A percentile compares a stretch with the other conserved stretches of the same genome.
phyloP scores from a whole-genome alignment of 1,140 invertebrate species.

The Meloidogyne exigua region DNA sequence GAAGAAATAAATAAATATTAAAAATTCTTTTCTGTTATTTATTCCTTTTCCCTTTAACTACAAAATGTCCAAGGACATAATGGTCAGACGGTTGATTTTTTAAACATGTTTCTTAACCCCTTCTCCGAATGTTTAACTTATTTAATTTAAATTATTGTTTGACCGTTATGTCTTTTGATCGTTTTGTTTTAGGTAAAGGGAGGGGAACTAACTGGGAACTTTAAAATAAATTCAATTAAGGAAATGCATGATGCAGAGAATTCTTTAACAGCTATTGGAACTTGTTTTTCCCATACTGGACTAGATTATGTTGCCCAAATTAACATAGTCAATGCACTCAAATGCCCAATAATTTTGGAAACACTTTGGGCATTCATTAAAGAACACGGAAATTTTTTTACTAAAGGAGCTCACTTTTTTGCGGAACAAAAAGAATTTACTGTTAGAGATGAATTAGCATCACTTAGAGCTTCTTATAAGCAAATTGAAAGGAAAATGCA shows the following conservation, averaged over 20 bases:
- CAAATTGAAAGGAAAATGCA: constrained; percentile 60
- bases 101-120: too few relatives aligned
- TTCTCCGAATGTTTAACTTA: too few relatives aligned
- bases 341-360: constrained; percentile 57
- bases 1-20: too few relatives aligned
- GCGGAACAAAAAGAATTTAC: constrained; percentile 46
- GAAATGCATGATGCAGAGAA: constrained; percentile 55
- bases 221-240: background rate
- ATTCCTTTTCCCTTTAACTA: too few relatives aligned
- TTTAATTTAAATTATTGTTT: too few relatives aligned
- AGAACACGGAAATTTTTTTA: constrained; percentile 51
- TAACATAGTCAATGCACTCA: constrained; percentile 56
- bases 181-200: too few relatives aligned
- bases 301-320: constrained; percentile 62
- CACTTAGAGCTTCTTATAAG: constrained; percentile 42
- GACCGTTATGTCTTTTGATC: too few relatives aligned
- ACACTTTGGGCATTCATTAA: constrained; percentile 57
- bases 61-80: too few relatives aligned
- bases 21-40: too few relatives aligned
- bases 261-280: constrained; percentile 58
- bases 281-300: constrained; percentile 60
- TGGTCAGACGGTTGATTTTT: too few relatives aligned
- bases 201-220: background rate
- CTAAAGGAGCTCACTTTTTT: constrained; percentile 54
- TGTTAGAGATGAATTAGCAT: constrained; percentile 40